Percentiles rank a stretch among this genome's conserved stretches.
Evolutionary conservation across 2,797 vertebrate genomes (phyloP).

Genomic region (Tolypeutes matacus): DNA sequence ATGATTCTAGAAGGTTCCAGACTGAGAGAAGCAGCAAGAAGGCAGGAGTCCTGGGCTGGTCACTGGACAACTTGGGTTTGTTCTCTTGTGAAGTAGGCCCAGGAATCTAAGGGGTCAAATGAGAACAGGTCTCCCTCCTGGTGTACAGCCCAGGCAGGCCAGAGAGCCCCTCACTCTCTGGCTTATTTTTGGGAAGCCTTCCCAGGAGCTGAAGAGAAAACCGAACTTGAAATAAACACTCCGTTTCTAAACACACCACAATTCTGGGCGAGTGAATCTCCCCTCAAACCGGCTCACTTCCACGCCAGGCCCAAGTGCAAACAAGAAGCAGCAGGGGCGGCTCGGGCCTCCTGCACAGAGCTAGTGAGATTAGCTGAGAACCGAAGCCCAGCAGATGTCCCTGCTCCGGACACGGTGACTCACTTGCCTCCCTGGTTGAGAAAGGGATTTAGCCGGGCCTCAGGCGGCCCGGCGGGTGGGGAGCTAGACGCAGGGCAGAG

Average conservation of each 20-base stretch:
- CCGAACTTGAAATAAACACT: constrained; percentile 55
- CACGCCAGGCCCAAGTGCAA: constrained; percentile 34
- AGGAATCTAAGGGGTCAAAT: neutral
- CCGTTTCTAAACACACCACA: neutral
- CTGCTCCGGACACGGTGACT: constrained; percentile 63
- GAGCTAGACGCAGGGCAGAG: constrained; percentile 58
- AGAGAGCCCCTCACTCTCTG: neutral
- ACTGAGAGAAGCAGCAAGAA: neutral
- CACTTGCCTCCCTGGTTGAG: constrained; percentile 77
- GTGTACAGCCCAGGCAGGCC: neutral
- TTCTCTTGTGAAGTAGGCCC: neutral
- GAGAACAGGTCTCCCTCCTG: neutral
- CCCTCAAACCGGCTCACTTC: neutral
- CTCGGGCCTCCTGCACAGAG: constrained; percentile 54
- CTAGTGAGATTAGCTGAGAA: constrained; percentile 48
- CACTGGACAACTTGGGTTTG: neutral
- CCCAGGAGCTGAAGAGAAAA: constrained; percentile 50
- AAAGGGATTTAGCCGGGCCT: constrained; percentile 49
- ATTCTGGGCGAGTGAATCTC: neutral
- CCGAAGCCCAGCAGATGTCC: constrained; percentile 73
- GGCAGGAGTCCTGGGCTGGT: neutral
- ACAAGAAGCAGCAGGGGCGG: constrained; percentile 31
- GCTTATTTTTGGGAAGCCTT: constrained; percentile 53
- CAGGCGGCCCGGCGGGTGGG: constrained; percentile 29
- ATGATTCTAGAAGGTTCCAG: constrained; percentile 50